Evolutionary conservation across 2,113 vertebrate species (phyloP), one percentile per base, ranked within the genome.

Genomic region (Pitta sordida): DNA sequence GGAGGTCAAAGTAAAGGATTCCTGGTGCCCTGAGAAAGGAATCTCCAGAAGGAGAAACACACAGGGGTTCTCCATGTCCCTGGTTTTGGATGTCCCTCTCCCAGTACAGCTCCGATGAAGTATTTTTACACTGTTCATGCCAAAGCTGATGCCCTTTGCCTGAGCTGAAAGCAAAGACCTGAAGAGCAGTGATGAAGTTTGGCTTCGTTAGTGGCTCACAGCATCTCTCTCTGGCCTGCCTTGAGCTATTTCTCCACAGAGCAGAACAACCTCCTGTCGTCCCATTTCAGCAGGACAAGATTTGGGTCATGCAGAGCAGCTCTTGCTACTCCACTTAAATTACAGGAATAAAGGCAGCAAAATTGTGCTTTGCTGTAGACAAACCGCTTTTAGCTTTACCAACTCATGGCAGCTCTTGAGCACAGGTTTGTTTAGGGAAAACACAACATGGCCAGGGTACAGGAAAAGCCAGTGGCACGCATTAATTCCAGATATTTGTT

Each of bases 341-440:
- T 13, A 63, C 43, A 86, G 56, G 58, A 67, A 64, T 46, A 76
- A 89, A 95, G 46, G 52, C 51, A 73, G 48, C 12, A 53, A 75
- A 58, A 71, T 0, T 46, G 19, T 53, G 12, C 76, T 68, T 86
- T 44, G 36, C 41, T 44, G 18, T 14, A 80, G 68, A 74, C 65
- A 37, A 39, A 2, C 3, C 49, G 65, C 29, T 94, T 90, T 84
- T n/a, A 84, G 62, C 39, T 64, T 32, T 36, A 37, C n/a, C 80
- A 95, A 76, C 41, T 85, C 77, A 53, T 65, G 79, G 59, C 75
- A 83, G 86, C 53, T 78, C 73, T 77, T 7, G 69, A 86, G 77
- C 86, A 86, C 62, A 79, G 78, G 62, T 93, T 86, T 92, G 74
- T 94, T 96, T 89, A 79, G 65, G 58, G 81, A 84, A 92, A 96